Percentiles rank a stretch among this genome's conserved stretches.
These are phyloP conservation scores for Elysia crispata DNA, from an alignment of 2,888 invertebrate species.

Conservation along the genomic window DNA sequence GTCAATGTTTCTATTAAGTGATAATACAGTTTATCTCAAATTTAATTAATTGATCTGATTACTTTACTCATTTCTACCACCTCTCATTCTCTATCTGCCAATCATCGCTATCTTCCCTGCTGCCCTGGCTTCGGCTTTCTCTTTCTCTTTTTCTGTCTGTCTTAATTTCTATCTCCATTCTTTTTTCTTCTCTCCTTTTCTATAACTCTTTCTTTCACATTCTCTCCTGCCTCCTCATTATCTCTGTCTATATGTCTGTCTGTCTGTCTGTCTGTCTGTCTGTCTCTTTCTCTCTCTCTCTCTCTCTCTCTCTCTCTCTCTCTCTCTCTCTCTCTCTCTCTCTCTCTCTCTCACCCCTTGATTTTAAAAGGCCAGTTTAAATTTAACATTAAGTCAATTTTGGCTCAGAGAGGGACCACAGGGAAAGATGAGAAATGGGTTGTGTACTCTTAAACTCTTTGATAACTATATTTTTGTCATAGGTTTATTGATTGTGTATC, in stretches of 20 bases:
- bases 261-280: slow-evolving; percentile 6
- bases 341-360: neutral
- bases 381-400: neutral
- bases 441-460: no score
- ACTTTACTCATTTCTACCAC: no score
- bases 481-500: no score
- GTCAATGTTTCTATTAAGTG: no score
- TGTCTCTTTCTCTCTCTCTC: slow-evolving; percentile 10
- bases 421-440: no score
- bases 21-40: no score
- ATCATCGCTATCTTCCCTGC: neutral
- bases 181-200: neutral
- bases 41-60: no score
- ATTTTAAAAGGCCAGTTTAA: neutral
- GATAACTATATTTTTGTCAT: no score
- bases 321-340: slow-evolving; percentile 7
- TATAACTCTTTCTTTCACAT: neutral
- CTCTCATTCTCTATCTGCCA: no score
- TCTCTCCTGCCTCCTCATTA: neutral
- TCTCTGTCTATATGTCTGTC: neutral
- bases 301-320: neutral
- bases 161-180: neutral
- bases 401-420: no score
- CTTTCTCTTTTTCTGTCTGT: slow-evolving; percentile 13
- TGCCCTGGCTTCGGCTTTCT: no score